Base-by-base conservation (phyloP, 53 echinoderm and acorn worm genomes). In the Antedon mediterranea region DNA sequence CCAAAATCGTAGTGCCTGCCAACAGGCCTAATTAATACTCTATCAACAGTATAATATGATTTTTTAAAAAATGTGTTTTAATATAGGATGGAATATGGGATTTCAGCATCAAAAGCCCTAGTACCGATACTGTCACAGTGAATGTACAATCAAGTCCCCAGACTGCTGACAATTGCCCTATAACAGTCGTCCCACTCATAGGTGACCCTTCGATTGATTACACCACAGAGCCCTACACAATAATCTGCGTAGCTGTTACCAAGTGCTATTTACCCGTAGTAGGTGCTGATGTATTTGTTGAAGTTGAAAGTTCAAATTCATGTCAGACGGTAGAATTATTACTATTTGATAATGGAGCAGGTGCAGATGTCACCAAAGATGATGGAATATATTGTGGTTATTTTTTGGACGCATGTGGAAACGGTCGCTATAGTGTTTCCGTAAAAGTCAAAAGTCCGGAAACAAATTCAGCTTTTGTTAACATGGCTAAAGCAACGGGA, bases 361-460 rank as follows among this genome's bases (percentile, higher is more conserved):
- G 85, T 28, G 85, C 84, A 18, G 90, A 90, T 43, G 78, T 81
- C 14, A 43, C 71, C 34, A 83, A 76, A 83, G 77, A 82, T 43
- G 88, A 90, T 34, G 90, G 90, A 29, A 80, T 90, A 74, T 90
- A 90, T 32, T 88, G 88, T 28, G 88, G 85, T 18, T 83, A 88
- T 73, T 91, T 91, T 31, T 83, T 79, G 11, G 78, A 88, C 0
- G 85, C 88, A 75, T 77, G 82, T 23, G 81, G 85, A 28, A 81
- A 79, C 29, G 87, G 87, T 32, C 73, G 72, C 44, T 87, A 85
- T 33, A 73, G 78, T 70, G 44, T 91, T 31, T 84, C 81, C 27
- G 72, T 90, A 73, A 72, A 74, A 31, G 87, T 82, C 15, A 28
- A 75, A 2, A 57, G 23, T 23, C 23, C 57, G 23, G 57, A 8